These are phyloP conservation scores for Threskiornis aethiopicus DNA, from an alignment of 2,797 vertebrate genomes.

Conservation along the genomic window DNA sequence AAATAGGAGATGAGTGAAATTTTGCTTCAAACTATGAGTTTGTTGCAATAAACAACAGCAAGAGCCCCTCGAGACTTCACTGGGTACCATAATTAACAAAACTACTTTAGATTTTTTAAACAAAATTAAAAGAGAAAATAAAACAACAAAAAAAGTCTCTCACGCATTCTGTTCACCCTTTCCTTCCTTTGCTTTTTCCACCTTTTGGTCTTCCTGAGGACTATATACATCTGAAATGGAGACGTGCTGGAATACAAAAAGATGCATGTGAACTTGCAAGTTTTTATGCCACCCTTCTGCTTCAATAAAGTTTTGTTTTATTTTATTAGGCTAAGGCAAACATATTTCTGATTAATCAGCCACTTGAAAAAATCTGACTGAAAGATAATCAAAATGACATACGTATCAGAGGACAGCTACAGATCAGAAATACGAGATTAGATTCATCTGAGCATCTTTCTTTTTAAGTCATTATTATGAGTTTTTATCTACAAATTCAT, in stretches of 20 bases:
- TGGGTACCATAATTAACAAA: neutral
- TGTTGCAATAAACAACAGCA: neutral
- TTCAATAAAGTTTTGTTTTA: neutral
- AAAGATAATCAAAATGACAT: neutral
- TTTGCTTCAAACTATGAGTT: neutral
- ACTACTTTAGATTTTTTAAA: neutral
- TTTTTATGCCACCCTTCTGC: neutral
- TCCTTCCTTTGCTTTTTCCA: neutral
- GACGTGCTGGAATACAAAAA: slow-evolving; percentile 25
- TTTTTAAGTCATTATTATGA: neutral
- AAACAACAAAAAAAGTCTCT: neutral
- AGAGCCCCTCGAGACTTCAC: neutral
- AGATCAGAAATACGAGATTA: neutral
- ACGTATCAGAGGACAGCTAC: neutral
- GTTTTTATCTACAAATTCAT: neutral
- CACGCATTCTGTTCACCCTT: slow-evolving; percentile 36
- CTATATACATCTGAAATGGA: neutral
- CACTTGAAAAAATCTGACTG: neutral
- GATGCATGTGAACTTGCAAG: neutral
- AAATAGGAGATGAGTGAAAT: neutral
- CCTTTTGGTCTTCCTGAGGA: neutral
- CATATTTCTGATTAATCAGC: neutral
- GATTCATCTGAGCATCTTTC: neutral
- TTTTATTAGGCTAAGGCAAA: neutral
- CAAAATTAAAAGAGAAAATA: neutral